Conservation (phyloP, 2,113 vertebrate genomes). For the Bos indicus region DNA sequence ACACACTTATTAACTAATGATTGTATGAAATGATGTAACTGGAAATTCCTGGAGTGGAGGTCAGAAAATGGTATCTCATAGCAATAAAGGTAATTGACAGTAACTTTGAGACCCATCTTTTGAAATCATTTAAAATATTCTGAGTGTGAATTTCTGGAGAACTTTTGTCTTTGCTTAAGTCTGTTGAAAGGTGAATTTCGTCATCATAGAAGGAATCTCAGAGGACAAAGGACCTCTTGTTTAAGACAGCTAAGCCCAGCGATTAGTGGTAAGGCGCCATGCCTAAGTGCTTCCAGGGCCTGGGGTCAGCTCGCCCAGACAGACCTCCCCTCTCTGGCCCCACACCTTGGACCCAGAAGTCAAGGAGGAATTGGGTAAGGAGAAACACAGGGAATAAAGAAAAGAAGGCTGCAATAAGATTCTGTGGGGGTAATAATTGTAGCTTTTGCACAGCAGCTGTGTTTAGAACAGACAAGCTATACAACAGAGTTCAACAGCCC, state of each 20-base stretch:
- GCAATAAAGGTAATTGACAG: background rate
- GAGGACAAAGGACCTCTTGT: constrained; percentile 68
- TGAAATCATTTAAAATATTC: constrained; percentile 14
- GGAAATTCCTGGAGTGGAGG: background rate
- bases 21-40: background rate
- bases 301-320: constrained; percentile 57
- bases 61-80: background rate
- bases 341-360: constrained; percentile 44
- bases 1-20: background rate
- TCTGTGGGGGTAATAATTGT: constrained; percentile 23
- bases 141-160: constrained; percentile 25
- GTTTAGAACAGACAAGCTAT: constrained; percentile 21
- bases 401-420: background rate
- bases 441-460: constrained; percentile 35
- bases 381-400: background rate
- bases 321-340: constrained; percentile 10
- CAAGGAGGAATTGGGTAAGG: constrained; percentile 1
- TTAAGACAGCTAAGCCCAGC: constrained; percentile 44
- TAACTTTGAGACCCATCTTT: background rate
- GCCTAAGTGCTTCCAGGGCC: constrained; percentile 62
- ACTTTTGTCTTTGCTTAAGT: constrained; percentile 43
- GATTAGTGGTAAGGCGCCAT: constrained; percentile 46
- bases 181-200: constrained; percentile 56
- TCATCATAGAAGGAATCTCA: constrained; percentile 21
- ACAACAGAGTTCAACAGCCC: background rate